Evolutionary conservation across 2,888 invertebrate genomes (phyloP).

Genomic region (Megalurothrips usitatus): DNA sequence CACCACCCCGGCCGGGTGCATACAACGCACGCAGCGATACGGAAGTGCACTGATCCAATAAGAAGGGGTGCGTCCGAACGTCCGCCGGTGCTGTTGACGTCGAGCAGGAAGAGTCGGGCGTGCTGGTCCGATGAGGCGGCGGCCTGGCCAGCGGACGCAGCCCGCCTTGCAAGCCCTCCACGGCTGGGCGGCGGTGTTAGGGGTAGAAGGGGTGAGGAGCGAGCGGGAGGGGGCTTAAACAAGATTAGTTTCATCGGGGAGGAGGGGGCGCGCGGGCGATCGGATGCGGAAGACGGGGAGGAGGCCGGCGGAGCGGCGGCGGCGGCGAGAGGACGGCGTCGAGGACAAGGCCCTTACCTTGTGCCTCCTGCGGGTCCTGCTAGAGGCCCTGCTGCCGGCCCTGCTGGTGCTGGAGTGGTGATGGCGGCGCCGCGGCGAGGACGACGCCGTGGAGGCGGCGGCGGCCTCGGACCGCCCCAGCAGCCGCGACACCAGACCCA

Average conservation of each 20-base stretch:
- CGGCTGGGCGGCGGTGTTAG: too few species aligned
- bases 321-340: background rate
- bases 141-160: too few species aligned
- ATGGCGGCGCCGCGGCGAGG: constrained; percentile 1
- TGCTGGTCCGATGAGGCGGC: too few species aligned
- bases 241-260: background rate
- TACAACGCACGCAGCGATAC: too few species aligned
- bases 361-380: background rate
- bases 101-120: too few species aligned
- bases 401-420: background rate
- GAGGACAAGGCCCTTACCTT: background rate
- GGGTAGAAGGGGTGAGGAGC: background rate
- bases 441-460: background rate
- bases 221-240: constrained; percentile 3
- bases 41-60: background rate
- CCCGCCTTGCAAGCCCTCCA: too few species aligned
- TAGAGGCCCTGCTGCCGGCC: constrained; percentile 7
- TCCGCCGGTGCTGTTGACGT: too few species aligned
- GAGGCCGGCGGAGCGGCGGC: background rate
- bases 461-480: background rate
- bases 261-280: background rate
- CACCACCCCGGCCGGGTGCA: too few species aligned
- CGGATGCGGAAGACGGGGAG: background rate
- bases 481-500: background rate
- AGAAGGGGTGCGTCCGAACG: background rate